phyloP scores from a whole-genome alignment of 2,113 vertebrate genomes.

The Hyla sarda region DNA sequence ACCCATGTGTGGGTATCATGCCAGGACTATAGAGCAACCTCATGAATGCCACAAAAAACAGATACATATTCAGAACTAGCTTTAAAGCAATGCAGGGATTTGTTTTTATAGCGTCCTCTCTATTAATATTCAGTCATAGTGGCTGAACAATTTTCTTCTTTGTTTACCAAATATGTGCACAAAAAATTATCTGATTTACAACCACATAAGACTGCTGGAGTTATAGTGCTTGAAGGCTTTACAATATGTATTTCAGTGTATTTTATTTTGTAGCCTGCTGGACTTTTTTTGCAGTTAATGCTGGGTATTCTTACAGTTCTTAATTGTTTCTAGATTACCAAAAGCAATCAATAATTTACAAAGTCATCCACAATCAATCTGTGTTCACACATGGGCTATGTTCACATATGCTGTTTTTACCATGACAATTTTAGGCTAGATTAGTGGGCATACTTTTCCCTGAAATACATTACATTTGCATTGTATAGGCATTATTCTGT shows the following conservation, averaged over 20 bases:
- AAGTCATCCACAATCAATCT: background rate
- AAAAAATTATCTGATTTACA: background rate
- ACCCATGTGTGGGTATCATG: background rate
- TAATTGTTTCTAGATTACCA: background rate
- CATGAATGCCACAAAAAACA: slow-evolving; percentile 5
- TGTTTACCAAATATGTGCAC: background rate
- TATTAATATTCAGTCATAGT: slow-evolving; percentile 5
- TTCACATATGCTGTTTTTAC: background rate
- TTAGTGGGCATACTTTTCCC: background rate
- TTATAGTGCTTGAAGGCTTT: background rate
- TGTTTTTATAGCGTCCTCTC: background rate
- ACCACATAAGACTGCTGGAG: background rate
- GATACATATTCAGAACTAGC: slow-evolving; percentile 10
- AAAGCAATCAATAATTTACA: background rate
- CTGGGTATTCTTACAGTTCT: background rate
- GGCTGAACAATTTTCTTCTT: slow-evolving; percentile 8
- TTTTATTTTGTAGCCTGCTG: background rate
- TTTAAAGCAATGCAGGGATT: background rate
- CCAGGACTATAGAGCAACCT: background rate
- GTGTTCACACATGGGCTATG: background rate
- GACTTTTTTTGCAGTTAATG: background rate
- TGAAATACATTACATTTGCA: background rate
- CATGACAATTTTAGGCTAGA: background rate
- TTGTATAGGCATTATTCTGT: background rate
- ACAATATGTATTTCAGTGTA: background rate